Conservation (phyloP, 2,888 invertebrate species). For the Lasioglossum malachurum region DNA sequence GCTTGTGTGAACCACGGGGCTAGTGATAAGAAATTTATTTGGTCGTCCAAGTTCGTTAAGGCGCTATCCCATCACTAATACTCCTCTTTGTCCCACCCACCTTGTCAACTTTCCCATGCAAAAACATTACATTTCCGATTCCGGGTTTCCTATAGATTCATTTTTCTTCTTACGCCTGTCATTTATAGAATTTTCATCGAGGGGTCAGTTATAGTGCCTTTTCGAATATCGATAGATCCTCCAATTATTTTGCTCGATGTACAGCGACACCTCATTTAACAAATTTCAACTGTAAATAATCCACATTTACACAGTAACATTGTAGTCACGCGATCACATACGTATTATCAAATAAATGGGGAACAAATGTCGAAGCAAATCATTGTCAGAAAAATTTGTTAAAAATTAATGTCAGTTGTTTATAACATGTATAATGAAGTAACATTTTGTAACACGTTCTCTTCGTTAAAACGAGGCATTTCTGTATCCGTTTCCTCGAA, state of each 20-base stretch:
- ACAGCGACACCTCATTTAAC: neutral
- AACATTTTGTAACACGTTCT: neutral
- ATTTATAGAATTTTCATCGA: neutral
- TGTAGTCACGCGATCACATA: neutral
- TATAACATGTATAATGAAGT: neutral
- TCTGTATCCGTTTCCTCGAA: conserved; percentile 9
- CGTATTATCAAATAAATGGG: neutral
- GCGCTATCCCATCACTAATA: neutral
- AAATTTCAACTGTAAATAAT: neutral
- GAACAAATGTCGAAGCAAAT: neutral
- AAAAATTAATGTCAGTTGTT: neutral
- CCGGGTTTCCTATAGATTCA: too few species aligned
- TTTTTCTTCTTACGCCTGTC: neutral
- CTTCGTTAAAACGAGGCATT: neutral
- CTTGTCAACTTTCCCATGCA: neutral
- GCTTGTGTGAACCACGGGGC: neutral
- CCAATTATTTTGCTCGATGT: neutral
- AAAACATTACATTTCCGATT: neutral
- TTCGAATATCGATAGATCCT: neutral
- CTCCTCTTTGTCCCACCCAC: too few species aligned
- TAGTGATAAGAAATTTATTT: neutral
- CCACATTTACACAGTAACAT: neutral
- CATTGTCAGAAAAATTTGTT: neutral
- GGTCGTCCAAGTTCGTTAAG: conserved; percentile 7
- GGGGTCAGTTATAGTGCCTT: neutral